Evolutionary conservation across 2,113 vertebrate genomes (phyloP).

Genomic region (Oreochromis tanganicae): DNA sequence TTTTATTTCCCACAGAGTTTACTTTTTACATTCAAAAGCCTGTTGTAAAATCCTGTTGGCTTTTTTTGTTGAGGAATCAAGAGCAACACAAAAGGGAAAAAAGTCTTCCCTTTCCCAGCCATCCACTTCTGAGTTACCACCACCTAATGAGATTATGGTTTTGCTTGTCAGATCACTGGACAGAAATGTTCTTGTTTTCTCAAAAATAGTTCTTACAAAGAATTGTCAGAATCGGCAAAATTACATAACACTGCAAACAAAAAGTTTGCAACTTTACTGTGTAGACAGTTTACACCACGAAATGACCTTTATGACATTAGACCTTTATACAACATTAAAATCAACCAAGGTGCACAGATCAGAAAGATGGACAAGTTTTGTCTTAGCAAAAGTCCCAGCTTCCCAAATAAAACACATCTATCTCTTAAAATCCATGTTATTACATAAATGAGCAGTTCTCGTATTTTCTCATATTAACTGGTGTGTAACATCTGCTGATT

Average conservation of each 20-base stretch:
- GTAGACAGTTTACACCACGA: neutral
- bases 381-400: neutral
- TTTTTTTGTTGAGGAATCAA: neutral
- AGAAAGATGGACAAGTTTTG: neutral
- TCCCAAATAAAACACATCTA: neutral
- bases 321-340: neutral
- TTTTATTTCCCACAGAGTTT: neutral
- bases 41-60: neutral
- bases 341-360: neutral
- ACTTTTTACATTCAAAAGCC: neutral
- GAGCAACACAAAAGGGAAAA: neutral
- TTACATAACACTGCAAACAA: neutral
- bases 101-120: neutral
- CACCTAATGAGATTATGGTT: neutral
- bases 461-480: neutral
- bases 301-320: neutral
- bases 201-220: neutral
- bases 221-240: accelerated
- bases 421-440: neutral
- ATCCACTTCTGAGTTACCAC: neutral
- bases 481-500: neutral
- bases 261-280: neutral
- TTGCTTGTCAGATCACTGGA: neutral
- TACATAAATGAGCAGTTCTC: neutral
- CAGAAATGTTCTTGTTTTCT: neutral